Conservation (phyloP, 2,888 invertebrate species). For the Chrysotoxum bicinctum region DNA sequence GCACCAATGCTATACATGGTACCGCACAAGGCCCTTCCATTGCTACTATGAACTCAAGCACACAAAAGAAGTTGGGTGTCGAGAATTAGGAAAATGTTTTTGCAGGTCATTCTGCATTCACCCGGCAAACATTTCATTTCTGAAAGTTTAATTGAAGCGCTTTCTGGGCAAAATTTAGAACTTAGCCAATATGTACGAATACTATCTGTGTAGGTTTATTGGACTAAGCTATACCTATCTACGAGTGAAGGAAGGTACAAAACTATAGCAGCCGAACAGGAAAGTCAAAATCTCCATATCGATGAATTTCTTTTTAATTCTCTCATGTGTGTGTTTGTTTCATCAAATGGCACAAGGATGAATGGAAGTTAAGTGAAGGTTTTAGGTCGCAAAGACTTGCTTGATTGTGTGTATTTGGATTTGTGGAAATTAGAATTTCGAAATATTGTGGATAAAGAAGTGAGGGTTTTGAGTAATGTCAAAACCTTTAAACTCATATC, state of each 20-base stretch:
- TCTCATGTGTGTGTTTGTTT: not conserved
- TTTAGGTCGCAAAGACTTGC: slow-evolving; percentile 5
- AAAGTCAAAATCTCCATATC: slow-evolving; percentile 63
- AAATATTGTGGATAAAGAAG: not conserved
- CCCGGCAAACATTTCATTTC: slow-evolving; percentile 52
- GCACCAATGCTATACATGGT: not conserved
- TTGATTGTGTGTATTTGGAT: not conserved
- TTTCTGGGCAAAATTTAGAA: slow-evolving; percentile 16
- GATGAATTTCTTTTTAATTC: slow-evolving; percentile 37
- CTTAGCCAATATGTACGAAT: not conserved
- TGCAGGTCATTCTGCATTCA: slow-evolving; percentile 54
- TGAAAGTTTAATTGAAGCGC: slow-evolving; percentile 63
- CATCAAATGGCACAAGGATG: not conserved
- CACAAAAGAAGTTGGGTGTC: slow-evolving; percentile 64
- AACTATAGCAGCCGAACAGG: slow-evolving; percentile 3
- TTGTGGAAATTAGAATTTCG: not conserved
- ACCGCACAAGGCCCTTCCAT: slow-evolving; percentile 6
- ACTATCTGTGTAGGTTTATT: not conserved
- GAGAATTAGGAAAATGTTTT: slow-evolving; percentile 62
- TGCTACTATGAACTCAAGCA: not conserved
- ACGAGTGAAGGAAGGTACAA: slow-evolving; percentile 27
- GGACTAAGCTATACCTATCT: not conserved
- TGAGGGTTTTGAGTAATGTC: not conserved
- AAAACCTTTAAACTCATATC: not conserved
- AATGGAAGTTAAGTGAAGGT: not conserved